These are phyloP conservation scores for Pelmatolapia mariae DNA, from an alignment of 2,113 vertebrate genomes.

Conservation along the genomic window DNA sequence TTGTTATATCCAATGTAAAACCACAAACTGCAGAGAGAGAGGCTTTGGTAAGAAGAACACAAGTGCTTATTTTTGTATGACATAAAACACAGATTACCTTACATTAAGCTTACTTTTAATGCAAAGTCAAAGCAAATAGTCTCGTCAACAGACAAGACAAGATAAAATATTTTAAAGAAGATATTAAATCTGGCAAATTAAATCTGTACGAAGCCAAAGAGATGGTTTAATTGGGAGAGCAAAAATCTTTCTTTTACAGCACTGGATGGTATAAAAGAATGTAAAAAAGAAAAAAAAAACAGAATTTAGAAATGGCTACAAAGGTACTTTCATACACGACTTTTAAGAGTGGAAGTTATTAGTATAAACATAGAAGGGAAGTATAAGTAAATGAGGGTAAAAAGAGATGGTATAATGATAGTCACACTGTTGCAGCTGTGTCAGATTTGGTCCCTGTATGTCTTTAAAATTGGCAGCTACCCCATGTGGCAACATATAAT, in stretches of 20 bases:
- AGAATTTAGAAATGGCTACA: not conserved
- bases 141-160: not conserved
- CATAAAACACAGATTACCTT: not conserved
- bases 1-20: conserved; percentile 97
- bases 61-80: not conserved
- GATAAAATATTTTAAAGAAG: not conserved
- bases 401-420: not conserved
- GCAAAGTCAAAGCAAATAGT: not conserved
- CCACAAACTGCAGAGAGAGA: not conserved
- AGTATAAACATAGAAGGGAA: not conserved
- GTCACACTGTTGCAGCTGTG: not conserved
- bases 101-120: not conserved
- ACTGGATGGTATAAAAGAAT: not conserved
- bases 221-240: not conserved
- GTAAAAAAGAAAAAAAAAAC: not conserved
- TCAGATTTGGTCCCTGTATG: not conserved
- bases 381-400: not conserved
- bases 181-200: not conserved
- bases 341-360: not conserved
- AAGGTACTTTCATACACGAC: not conserved
- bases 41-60: not conserved
- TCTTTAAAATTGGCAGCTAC: conserved; percentile 56
- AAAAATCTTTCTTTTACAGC: not conserved
- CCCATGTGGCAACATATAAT: conserved; percentile 29
- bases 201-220: not conserved